Conservation (phyloP, 2,888 invertebrate genomes). For the Nudaria mundana region DNA sequence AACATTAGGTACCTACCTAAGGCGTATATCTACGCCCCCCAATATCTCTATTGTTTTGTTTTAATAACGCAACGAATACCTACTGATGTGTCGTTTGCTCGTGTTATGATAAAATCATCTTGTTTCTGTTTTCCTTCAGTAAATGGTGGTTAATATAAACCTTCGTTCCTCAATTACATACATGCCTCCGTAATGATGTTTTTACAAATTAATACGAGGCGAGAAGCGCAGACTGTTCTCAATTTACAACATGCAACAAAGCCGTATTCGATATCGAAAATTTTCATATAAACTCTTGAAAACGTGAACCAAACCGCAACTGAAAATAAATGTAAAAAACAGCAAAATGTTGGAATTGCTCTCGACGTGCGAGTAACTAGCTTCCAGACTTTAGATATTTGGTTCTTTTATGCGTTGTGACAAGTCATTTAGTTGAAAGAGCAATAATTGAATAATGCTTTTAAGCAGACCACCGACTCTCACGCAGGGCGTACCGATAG, state of each 20-base stretch:
- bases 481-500: too few relatives aligned
- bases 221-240: neutral
- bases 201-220: constrained; percentile 11
- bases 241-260: too few relatives aligned
- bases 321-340: too few relatives aligned
- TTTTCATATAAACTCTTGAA: too few relatives aligned
- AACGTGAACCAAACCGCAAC: too few relatives aligned
- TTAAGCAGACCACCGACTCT: too few relatives aligned
- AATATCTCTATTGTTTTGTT: constrained; percentile 41
- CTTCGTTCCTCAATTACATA: constrained; percentile 16
- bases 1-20: constrained; percentile 27
- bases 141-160: constrained; percentile 26
- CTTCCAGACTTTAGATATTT: constrained; percentile 62
- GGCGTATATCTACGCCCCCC: constrained; percentile 24
- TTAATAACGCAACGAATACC: constrained; percentile 38
- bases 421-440: constrained; percentile 70
- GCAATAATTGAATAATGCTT: constrained; percentile 46
- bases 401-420: constrained; percentile 61
- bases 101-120: constrained; percentile 35
- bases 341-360: constrained; percentile 59
- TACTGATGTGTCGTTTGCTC: constrained; percentile 17
- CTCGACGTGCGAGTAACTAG: constrained; percentile 56
- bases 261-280: too few relatives aligned
- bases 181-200: constrained; percentile 5
- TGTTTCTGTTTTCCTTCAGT: constrained; percentile 26